phyloP scores from a whole-genome alignment of 2,113 vertebrate genomes.

The Pteruthius melanotis region DNA sequence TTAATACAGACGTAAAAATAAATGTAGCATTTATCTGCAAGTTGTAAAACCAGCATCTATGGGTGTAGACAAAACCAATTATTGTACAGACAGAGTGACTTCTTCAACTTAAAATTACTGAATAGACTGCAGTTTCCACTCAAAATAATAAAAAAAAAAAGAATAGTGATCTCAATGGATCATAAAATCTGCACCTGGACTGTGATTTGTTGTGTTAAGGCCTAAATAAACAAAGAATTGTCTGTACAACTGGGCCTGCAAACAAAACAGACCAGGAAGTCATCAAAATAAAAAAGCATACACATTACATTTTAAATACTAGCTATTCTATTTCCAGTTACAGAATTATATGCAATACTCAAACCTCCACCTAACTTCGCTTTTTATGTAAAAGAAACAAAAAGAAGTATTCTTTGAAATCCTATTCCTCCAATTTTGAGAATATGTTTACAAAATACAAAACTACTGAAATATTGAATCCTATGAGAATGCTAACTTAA shows the following conservation, averaged over 20 bases:
- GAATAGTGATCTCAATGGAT: not conserved
- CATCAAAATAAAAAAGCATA: not conserved
- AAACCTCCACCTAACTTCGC: not conserved
- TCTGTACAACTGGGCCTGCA: not conserved
- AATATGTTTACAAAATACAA: not conserved
- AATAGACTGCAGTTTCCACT: not conserved
- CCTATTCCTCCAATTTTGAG: not conserved
- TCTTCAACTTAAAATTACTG: not conserved
- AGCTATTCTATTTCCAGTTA: not conserved
- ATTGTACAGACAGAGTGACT: not conserved
- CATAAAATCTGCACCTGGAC: not conserved
- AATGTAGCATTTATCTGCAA: not conserved
- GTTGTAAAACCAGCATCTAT: not conserved
- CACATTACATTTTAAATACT: not conserved
- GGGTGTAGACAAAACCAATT: not conserved
- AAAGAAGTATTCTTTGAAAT: not conserved
- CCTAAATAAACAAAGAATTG: not conserved
- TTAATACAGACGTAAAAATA: not conserved
- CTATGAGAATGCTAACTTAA: not conserved
- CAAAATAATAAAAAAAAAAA: not conserved
- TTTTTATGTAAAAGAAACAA: not conserved
- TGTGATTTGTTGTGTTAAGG: not conserved
- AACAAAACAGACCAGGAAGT: not conserved
- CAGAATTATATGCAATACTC: not conserved
- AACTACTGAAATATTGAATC: not conserved